Base-by-base conservation (phyloP, 2,888 invertebrate genomes). In the Andrena fulva region DNA sequence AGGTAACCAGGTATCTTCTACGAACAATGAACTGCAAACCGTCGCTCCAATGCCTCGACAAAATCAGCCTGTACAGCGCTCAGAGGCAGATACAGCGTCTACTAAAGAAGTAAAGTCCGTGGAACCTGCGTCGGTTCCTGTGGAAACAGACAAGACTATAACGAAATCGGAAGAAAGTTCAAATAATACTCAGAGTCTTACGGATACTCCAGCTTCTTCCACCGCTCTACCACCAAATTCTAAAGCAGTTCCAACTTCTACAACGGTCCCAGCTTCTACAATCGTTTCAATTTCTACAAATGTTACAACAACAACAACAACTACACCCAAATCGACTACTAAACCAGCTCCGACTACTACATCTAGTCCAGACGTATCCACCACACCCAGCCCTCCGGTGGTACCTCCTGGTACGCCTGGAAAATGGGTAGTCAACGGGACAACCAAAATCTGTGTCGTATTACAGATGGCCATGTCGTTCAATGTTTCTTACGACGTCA, bases 391-490 rank as follows among this genome's bases (percentile, higher is more conserved):
- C 4, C 8, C 66, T 12, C n/a, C 29, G 6, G 24, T 24, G 12
- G 20, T 85, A 12, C 78, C 86, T 5, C 85, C 91, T 12, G 94
- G 95, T 8, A 87, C 89, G 60, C 91, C 93, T 66, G 95, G 95
- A 56, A 94, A 92, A 80, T 96, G 96, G 96, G 83, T 85, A 31
- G 92, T 95, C 5, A 93, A 92, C 68, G 91, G 89, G 66, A 91
- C 93, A 16, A 96, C 96, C 89, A 91, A 94, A 0, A 95, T 96
- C 6, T 97, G 97, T 90, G 95, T 97, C 33, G 91, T 96, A 67
- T 93, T 96, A 7, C 94, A 96, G 93, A 96, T 97, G 94, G 96
- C 97, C 0, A 95, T 96, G 5, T 95, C 96, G 90, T 93, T 97
- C 75, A 96, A 96, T 85, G 92, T 97, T 70, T 94, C 94, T 52